Evolutionary conservation across 2,113 vertebrate species (phyloP), one percentile per base, ranked within the genome.

Genomic region (Ptilonorhynchus violaceus): DNA sequence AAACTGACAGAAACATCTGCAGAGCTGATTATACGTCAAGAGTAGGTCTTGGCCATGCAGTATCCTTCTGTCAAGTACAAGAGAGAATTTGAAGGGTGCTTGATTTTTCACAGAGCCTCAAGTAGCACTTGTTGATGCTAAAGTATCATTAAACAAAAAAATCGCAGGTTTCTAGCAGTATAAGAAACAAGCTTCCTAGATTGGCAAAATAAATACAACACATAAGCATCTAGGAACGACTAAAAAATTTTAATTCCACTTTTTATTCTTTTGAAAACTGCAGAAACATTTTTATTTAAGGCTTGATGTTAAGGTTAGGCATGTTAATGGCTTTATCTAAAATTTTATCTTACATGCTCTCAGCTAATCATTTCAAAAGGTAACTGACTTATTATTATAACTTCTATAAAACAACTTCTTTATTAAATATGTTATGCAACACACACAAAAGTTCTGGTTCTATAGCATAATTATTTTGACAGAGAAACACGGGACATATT

Each of bases 21-120:
- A 79, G 74, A 85, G 69, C 56, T 63, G 66, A 68, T 85, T 78
- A 47, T 1, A 4, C 85, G 64, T 67, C 85, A 89, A 72, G 56
- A 82, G 56, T 6, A 41, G 52, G 33, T 59, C 81, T 87, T 75
- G 81, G 88, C 81, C 66, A 72, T 59, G 47, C 73, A 70, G 52
- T 82, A 68, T 72, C 85, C 30, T 85, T 89, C 81, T 68, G 62
- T 79, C 44, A 88, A 95, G 68, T 74, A 41, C 20, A 84, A 89
- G 18, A 74, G 72, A 79, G 86, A 53, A 82, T 75, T 88, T 89
- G 85, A 96, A 92, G 66, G 58, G 76, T 89, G 70, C 88, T 92
- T 85, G 66, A 68, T 95, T 93, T 93, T 93, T 89, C 87, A 87
- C 73, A 92, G 63, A 80, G 52, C 53, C 60, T 95, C 58, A 60